Evolutionary conservation across 2,113 vertebrate genomes (phyloP), one percentile per base, ranked within the genome.

Genomic region (Blennius ocellaris): DNA sequence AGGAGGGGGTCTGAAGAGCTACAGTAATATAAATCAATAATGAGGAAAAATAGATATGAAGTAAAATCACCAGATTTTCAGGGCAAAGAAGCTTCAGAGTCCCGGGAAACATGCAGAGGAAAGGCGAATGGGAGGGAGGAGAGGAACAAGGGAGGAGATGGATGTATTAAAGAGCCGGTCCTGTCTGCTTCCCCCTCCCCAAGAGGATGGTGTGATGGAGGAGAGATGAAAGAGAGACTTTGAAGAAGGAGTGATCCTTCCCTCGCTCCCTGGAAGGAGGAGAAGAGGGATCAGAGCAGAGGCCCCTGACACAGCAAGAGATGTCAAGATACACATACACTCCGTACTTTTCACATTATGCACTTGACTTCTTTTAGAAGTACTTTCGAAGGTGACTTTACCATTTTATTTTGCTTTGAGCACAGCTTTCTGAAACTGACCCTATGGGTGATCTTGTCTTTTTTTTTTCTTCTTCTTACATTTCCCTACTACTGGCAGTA

Each of bases 171-270:
- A 89, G 83, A 87, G 80, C 62, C 61, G 52, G 78, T 80, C 65
- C 81, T 90, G 77, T 74, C 69, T 82, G 81, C 84, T 80, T 75
- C 81, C 64, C 58, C 55, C 58, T 14, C 16, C 83, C 81, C 83
- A 56, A 71, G 85, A 89, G 85, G 85, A 87, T 73, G 84, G 86
- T 64, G 74, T 77, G 89, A 90, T 89, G 82, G 76, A 69, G 39
- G 59, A 50, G 72, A 92, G 90, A 92, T 92, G 86, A 92, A 91
- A 92, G 88, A 67, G 71, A 86, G 82, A 91, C 86, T 85, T 89
- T 90, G 89, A 92, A 91, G 89, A 86, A 83, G 87, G 68, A 84
- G 69, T 75, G 85, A 90, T 89, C 80, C 81, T 84, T 80, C 86
- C 81, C 81, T 87, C 16, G 47, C 78, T 83, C 74, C 85, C 80